These are phyloP conservation scores for Saimiri boliviensis DNA, from an alignment of 2,113 vertebrate species.

Conservation along the genomic window DNA sequence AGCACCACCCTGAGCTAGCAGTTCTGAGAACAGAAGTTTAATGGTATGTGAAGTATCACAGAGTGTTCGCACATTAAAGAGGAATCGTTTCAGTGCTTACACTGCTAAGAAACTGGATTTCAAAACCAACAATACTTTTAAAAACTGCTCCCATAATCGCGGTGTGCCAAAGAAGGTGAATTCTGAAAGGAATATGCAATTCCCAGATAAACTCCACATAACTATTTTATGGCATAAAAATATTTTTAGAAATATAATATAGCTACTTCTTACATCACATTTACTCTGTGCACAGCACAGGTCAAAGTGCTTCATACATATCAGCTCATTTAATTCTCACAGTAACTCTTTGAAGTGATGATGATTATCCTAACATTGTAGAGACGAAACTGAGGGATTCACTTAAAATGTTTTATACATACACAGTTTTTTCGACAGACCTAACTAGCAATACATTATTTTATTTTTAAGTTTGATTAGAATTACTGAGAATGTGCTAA, in stretches of 20 bases:
- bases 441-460: not conserved
- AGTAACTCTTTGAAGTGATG: not conserved
- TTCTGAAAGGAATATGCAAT: not conserved
- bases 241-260: not conserved
- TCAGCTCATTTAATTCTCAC: not conserved
- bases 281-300: not conserved
- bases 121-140: not conserved
- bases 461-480: not conserved
- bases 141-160: not conserved
- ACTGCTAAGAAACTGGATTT: not conserved
- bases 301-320: not conserved
- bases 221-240: not conserved
- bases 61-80: not conserved
- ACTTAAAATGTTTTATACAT: not conserved
- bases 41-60: not conserved
- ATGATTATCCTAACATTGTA: not conserved
- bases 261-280: not conserved
- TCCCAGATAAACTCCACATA: not conserved
- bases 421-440: not conserved
- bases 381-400: not conserved
- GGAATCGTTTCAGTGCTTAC: not conserved
- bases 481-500: not conserved
- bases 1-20: not conserved
- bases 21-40: not conserved
- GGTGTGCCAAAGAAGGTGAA: not conserved